Evolutionary conservation across 2,113 vertebrate species (phyloP).

Genomic region (Boleophthalmus pectinirostris): DNA sequence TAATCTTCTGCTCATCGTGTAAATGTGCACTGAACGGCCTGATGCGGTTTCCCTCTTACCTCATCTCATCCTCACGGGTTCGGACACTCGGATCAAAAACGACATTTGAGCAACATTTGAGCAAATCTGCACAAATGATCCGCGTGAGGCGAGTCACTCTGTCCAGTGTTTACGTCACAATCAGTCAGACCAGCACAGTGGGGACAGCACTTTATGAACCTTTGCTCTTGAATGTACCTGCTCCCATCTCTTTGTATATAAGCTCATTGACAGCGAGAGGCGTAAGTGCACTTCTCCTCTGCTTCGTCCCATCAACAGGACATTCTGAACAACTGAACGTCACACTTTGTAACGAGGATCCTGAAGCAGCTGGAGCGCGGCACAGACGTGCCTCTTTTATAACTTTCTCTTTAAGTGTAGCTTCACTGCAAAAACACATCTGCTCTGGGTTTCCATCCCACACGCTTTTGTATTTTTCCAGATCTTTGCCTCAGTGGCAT

Average conservation of each 20-base stretch:
- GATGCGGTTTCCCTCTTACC: constrained; percentile 40
- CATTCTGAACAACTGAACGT: neutral
- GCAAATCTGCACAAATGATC: constrained; percentile 18
- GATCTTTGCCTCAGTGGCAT: constrained; percentile 86
- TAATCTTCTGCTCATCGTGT: constrained; percentile 49
- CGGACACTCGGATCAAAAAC: constrained; percentile 15
- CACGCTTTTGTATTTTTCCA: constrained; percentile 85
- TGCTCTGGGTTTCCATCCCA: constrained; percentile 66
- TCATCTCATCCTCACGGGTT: constrained; percentile 45
- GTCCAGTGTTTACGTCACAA: constrained; percentile 23
- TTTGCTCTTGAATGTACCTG: constrained; percentile 77
- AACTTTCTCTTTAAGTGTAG: constrained; percentile 46
- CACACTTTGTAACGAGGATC: constrained; percentile 16
- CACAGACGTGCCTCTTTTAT: constrained; percentile 44
- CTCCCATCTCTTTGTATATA: constrained; percentile 72
- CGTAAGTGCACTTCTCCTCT: constrained; percentile 80
- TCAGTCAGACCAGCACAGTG: constrained; percentile 8
- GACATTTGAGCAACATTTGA: neutral
- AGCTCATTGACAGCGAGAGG: constrained; percentile 72
- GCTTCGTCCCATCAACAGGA: constrained; percentile 49
- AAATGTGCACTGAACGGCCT: constrained; percentile 53
- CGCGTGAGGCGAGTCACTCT: constrained; percentile 11
- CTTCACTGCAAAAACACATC: constrained; percentile 35
- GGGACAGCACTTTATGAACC: constrained; percentile 86
- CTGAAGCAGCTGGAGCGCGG: constrained; percentile 34